Evolutionary conservation across 2,113 vertebrate species (phyloP).

Genomic region (Elephas maximus): DNA sequence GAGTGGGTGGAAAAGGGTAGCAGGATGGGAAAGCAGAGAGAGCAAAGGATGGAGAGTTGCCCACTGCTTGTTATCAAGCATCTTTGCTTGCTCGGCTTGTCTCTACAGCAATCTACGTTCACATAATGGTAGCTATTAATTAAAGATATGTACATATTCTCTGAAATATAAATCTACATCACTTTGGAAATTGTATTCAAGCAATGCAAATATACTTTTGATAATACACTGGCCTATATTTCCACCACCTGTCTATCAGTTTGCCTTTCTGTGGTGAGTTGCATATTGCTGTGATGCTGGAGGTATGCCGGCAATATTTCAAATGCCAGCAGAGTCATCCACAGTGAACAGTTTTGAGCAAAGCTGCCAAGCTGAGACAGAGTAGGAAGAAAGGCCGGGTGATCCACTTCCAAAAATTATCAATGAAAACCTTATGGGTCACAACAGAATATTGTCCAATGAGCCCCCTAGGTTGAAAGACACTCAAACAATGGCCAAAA

Average conservation of each 20-base stretch:
- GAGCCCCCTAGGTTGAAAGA: not conserved
- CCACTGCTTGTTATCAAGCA: not conserved
- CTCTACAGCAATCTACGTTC: not conserved
- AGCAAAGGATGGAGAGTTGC: not conserved
- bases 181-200: not conserved
- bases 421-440: not conserved
- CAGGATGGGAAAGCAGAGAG: rapidly evolving
- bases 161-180: not conserved
- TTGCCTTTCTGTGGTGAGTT: not conserved
- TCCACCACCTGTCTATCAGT: not conserved
- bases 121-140: rapidly evolving
- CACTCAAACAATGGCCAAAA: not conserved
- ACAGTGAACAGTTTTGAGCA: not conserved
- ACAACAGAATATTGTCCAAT: not conserved
- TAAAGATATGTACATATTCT: not conserved
- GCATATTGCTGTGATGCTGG: not conserved
- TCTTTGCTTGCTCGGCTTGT: not conserved
- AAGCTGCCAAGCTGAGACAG: not conserved
- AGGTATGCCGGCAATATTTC: not conserved
- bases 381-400: not conserved
- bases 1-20: not conserved
- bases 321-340: not conserved
- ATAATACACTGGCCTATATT: not conserved
- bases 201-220: not conserved
- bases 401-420: not conserved